A percentile compares a stretch with the other conserved stretches of the same genome.
Conservation (phyloP, 2,888 invertebrate genomes). For the Aquatica leii region DNA sequence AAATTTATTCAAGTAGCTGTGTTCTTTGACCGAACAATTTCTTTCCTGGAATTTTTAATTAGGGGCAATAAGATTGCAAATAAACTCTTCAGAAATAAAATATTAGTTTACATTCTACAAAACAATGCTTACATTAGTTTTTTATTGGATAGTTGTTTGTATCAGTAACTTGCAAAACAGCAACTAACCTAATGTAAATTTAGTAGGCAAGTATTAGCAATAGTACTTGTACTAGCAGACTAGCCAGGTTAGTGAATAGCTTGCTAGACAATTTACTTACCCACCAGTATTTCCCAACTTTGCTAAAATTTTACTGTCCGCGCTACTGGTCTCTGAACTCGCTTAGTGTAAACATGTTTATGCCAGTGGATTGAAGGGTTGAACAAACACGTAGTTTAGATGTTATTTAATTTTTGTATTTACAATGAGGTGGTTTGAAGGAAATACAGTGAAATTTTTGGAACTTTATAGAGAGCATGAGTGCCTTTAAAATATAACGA, state of each 20-base stretch:
- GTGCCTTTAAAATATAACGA: too few relatives aligned
- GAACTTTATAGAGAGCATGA: constrained; percentile 1
- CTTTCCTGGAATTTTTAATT: too few relatives aligned
- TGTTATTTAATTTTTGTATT: not conserved
- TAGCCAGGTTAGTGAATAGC: too few relatives aligned
- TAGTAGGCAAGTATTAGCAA: not conserved
- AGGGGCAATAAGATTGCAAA: too few relatives aligned
- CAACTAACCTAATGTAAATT: not conserved
- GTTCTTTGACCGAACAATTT: too few relatives aligned
- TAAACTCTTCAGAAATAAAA: too few relatives aligned
- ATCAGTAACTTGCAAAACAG: too few relatives aligned
- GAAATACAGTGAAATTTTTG: not conserved
- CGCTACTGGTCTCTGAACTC: not conserved
- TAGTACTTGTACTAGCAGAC: not conserved
- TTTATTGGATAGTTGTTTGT: too few relatives aligned
- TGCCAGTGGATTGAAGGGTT: constrained; percentile 1
- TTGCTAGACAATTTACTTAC: too few relatives aligned
- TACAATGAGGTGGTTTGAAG: not conserved
- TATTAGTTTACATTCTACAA: too few relatives aligned
- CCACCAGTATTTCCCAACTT: not conserved
- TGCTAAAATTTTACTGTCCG: not conserved
- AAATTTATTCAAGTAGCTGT: too few relatives aligned
- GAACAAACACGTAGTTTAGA: not conserved
- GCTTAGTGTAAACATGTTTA: not conserved
- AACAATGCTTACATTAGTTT: too few relatives aligned